phyloP scores from a whole-genome alignment of 2,888 invertebrate species.

The Flabesymbios commensalis region DNA sequence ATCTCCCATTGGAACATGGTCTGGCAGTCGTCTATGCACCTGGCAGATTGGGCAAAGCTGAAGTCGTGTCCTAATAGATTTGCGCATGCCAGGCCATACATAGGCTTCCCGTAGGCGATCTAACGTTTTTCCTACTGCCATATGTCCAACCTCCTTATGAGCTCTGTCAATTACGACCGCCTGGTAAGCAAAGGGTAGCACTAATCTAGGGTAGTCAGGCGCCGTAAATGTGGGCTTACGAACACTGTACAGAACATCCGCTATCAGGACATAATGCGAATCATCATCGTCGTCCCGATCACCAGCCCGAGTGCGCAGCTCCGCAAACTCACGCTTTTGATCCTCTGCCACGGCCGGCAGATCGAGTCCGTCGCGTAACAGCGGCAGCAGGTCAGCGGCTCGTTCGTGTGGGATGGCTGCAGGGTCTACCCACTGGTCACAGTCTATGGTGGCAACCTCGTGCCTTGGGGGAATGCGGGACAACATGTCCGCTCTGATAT shows the following conservation, averaged over 20 bases:
- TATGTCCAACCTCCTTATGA: conserved; percentile 17
- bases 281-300: conserved; percentile 4
- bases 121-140: conserved; percentile 1
- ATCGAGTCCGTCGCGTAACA: not conserved
- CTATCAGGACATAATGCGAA: not conserved
- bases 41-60: conserved; percentile 7
- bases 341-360: not conserved
- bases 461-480: not conserved
- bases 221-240: not conserved
- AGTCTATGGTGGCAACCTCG: not conserved
- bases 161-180: conserved; percentile 1
- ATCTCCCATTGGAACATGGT: conserved; percentile 1
- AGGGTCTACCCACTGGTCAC: not conserved
- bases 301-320: not conserved
- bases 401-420: not conserved
- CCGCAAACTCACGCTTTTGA: not conserved
- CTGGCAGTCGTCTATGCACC: not conserved
- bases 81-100: conserved; percentile 19
- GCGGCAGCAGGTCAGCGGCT: not conserved
- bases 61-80: not conserved
- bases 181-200: conserved; percentile 1
- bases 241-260: not conserved
- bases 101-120: not conserved
- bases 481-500: no score
- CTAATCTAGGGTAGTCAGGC: conserved; percentile 5